Conservation (phyloP, 2,888 invertebrate species). For the Apamea crenata region DNA sequence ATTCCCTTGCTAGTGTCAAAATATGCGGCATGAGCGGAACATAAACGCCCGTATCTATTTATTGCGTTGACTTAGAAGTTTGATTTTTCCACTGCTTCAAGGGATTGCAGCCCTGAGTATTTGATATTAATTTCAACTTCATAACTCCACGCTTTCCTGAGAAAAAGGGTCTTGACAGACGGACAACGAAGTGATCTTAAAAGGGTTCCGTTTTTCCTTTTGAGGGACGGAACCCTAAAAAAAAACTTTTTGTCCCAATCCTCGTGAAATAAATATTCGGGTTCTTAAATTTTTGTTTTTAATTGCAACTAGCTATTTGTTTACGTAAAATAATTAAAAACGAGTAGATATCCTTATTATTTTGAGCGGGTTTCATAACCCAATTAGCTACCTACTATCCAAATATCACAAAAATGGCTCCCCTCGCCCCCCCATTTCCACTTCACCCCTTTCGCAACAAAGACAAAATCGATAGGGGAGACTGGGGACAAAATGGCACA, state of each 20-base stretch:
- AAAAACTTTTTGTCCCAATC: neutral
- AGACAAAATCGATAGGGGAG: conserved; percentile 13
- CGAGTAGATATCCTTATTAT: neutral
- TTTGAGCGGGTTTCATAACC: neutral
- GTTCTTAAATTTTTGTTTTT: neutral
- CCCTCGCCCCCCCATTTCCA: neutral
- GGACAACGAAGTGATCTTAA: too few species aligned
- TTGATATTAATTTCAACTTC: too few species aligned
- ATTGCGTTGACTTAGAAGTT: too few species aligned
- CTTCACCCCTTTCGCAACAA: conserved; percentile 22
- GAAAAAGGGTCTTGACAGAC: too few species aligned
- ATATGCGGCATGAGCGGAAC: too few species aligned
- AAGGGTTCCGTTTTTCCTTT: too few species aligned
- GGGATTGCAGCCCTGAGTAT: too few species aligned
- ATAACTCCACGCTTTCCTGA: too few species aligned
- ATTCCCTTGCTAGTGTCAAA: too few species aligned
- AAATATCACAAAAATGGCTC: neutral
- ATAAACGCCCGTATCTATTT: too few species aligned
- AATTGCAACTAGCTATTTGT: neutral
- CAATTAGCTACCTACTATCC: neutral
- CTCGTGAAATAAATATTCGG: neutral
- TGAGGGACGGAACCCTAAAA: neutral
- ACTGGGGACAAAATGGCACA: conserved; percentile 19
- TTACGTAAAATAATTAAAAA: neutral
- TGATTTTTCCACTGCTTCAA: too few species aligned